Percentiles rank a stretch among this genome's conserved stretches.
phyloP scores from a whole-genome alignment of 1,140 invertebrate genomes.

The Ceratina australensis region DNA sequence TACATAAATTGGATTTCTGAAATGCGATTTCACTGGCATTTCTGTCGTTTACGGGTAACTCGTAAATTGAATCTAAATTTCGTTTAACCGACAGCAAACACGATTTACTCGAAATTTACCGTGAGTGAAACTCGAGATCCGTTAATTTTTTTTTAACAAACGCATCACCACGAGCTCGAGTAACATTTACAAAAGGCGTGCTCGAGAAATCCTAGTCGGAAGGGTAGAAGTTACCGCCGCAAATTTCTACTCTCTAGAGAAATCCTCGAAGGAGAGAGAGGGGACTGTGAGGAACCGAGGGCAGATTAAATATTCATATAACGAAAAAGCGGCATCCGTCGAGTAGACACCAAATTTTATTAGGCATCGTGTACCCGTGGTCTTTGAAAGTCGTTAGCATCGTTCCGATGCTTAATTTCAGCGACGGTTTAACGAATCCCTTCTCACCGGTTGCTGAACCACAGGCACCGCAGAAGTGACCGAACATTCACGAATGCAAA shows the following conservation, averaged over 20 bases:
- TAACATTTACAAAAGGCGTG: not conserved
- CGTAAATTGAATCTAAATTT: too few species aligned
- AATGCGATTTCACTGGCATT: not conserved
- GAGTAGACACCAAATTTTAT: not conserved
- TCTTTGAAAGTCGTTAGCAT: not conserved
- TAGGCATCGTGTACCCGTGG: not conserved
- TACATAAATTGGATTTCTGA: not conserved
- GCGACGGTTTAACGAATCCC: conserved; percentile 7
- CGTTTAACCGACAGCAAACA: too few species aligned
- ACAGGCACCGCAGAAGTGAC: too few species aligned
- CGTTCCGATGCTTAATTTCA: conserved; percentile 22
- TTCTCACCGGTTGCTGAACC: conserved; percentile 17
- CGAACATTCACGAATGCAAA: too few species aligned
- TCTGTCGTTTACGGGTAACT: too few species aligned
- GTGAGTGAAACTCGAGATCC: not conserved
- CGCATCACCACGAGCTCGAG: not conserved
- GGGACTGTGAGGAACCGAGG: not conserved
- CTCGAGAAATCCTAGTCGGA: not conserved
- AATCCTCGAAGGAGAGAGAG: conserved; percentile 8
- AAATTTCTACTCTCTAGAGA: not conserved
- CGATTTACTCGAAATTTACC: not conserved
- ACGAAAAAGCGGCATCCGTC: not conserved
- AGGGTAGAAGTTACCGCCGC: not conserved
- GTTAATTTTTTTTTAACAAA: not conserved
- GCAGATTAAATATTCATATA: conserved; percentile 34